Base-by-base conservation (phyloP, 1,140 invertebrate genomes). In the Drosophila jambulina region DNA sequence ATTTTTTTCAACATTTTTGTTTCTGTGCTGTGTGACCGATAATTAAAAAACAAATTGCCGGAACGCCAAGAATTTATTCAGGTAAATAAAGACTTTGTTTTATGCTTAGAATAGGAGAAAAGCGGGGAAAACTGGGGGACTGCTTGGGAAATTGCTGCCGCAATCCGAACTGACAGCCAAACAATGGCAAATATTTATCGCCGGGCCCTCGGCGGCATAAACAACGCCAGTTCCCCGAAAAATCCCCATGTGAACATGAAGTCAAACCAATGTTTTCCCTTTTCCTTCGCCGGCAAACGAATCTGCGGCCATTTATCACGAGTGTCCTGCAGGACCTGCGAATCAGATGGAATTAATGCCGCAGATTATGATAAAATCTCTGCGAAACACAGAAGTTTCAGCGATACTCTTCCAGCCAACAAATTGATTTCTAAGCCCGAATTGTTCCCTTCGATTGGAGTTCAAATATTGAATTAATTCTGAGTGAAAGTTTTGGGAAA, bases 101-200 rank as follows among this genome's bases (percentile, higher is more conserved):
- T 19, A 42, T 12, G 17, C 6, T 10, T 13, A 21, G 19, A 29
- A 48, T 27, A n/a, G 4, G 9, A n/a, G 23, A 4, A 21, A 17
- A 19, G 32, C 6, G 4, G 3, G 4, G 6, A 15, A 15, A 19
- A 27, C 29, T 7, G 29, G 9, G 19, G 10, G 3, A 17, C n/a
- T n/a, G 13, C 60, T 32, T 12, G 45, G 34, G 2, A 49, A 65
- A 36, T 32, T 60, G 58, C 23, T 32, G 46, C 59, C 48, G 32
- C 21, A 56, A 54, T 34, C 38, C 36, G 1, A 38, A 32, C 40
- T 71, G 64, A 49, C 27, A 48, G 48, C 43, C 25, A 59, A 72
- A 72, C 69, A 72, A 72, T 72, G 67, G 45, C 43, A 40, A 59
- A 72, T 25, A 72, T 72, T 57, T 72, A 71, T 71, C 21, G 65